Evolutionary conservation across 2,888 invertebrate species (phyloP).

Genomic region (Netelia virgata): DNA sequence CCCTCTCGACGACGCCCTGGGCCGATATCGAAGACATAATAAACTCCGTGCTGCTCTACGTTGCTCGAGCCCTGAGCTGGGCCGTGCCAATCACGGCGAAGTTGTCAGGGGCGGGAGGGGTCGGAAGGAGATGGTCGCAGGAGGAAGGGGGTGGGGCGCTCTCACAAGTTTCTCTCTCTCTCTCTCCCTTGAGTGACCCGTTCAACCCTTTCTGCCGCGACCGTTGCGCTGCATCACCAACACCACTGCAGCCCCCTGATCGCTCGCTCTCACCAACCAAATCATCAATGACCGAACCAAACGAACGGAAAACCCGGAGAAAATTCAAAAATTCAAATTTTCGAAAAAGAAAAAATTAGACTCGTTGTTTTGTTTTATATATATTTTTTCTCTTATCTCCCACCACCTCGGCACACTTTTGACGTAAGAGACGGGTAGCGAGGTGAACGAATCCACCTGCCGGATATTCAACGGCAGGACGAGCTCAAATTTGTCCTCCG

Average conservation of each 20-base stretch:
- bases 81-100: conserved; percentile 21
- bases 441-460: neutral
- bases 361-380: too few relatives aligned
- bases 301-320: neutral
- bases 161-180: conserved; percentile 8
- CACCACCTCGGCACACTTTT: too few relatives aligned
- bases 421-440: neutral
- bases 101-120: neutral
- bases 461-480: conserved; percentile 43
- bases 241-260: conserved; percentile 57
- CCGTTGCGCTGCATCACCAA: conserved; percentile 58
- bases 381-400: too few relatives aligned
- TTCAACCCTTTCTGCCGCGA: conserved; percentile 63
- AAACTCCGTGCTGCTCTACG: conserved; percentile 78
- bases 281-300: conserved; percentile 41
- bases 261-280: conserved; percentile 49
- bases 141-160: neutral
- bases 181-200: conserved; percentile 46
- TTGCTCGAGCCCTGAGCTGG: conserved; percentile 55
- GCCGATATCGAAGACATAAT: conserved; percentile 93
- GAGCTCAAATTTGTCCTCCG: conserved; percentile 50
- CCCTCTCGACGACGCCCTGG: conserved; percentile 96
- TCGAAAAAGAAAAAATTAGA: too few relatives aligned
- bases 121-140: neutral
- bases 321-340: neutral